These are phyloP conservation scores for Pseudopodoces humilis DNA, from an alignment of 2,113 vertebrate genomes.

Conservation along the genomic window DNA sequence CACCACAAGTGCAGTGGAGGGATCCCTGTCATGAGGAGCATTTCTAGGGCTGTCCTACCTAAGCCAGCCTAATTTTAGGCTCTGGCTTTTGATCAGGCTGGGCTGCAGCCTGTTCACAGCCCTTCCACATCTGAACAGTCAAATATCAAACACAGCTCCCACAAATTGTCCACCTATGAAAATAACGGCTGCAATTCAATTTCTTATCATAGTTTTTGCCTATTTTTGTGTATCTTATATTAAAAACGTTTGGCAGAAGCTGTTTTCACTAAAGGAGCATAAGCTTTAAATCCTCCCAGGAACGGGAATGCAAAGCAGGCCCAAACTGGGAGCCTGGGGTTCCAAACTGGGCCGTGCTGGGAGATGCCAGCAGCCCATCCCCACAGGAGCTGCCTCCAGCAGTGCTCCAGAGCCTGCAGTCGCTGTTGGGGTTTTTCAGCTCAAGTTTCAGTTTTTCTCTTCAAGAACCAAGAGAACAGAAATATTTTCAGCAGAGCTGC, in stretches of 20 bases:
- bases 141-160: neutral
- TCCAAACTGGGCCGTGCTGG: neutral
- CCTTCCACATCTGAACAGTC: neutral
- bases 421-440: neutral
- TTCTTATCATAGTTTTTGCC: slow-evolving; percentile 8
- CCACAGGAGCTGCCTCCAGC: neutral
- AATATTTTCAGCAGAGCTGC: neutral
- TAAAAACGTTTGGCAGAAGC: slow-evolving; percentile 39
- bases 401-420: neutral
- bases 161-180: neutral
- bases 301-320: slow-evolving; percentile 35
- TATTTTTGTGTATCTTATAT: slow-evolving; percentile 22
- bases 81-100: neutral
- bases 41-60: neutral
- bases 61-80: neutral
- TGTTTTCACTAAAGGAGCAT: slow-evolving; percentile 45
- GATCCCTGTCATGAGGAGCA: neutral
- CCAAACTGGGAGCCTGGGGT: neutral
- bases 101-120: neutral
- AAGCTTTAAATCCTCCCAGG: slow-evolving; percentile 62
- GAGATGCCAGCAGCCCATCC: neutral
- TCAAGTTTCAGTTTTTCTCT: neutral
- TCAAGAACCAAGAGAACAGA: neutral
- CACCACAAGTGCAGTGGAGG: neutral
- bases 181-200: neutral